Evolutionary conservation across 2,113 vertebrate species (phyloP).

Genomic region (Phalacrocorax aristotelis): DNA sequence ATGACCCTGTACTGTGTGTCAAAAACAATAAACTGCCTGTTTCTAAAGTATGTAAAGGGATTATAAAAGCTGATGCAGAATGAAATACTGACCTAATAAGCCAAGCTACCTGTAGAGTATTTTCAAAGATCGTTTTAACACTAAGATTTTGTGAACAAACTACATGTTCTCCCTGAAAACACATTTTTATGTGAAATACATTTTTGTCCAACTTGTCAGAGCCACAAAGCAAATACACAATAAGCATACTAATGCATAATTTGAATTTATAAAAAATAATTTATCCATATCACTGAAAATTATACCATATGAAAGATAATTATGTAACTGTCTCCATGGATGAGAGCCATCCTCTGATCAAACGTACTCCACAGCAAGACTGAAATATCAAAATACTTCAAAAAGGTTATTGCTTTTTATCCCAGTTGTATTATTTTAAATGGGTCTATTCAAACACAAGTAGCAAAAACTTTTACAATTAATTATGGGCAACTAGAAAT

Average conservation of each 20-base stretch:
- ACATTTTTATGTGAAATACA: background rate
- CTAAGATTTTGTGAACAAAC: constrained; percentile 13
- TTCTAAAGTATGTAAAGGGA: constrained; percentile 64
- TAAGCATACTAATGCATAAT: background rate
- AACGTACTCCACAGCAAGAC: background rate
- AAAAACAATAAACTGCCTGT: constrained; percentile 66
- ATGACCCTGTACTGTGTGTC: constrained; percentile 58
- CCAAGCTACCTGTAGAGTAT: constrained; percentile 9
- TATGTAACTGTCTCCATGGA: background rate
- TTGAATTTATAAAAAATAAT: background rate
- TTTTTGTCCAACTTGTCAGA: background rate
- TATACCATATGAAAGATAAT: background rate
- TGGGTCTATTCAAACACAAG: background rate
- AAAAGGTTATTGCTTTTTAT: background rate
- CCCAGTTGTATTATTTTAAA: background rate
- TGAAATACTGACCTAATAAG: constrained; percentile 49
- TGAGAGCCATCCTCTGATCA: background rate
- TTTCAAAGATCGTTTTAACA: background rate
- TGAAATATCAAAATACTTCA: background rate
- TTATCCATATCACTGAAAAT: background rate
- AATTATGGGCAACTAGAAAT: background rate
- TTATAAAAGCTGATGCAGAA: constrained; percentile 59
- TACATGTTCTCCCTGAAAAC: background rate
- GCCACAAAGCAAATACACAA: background rate
- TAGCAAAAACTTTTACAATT: background rate